These are phyloP conservation scores for Silurus glanis DNA, from an alignment of 2,113 vertebrate genomes.

Conservation along the genomic window DNA sequence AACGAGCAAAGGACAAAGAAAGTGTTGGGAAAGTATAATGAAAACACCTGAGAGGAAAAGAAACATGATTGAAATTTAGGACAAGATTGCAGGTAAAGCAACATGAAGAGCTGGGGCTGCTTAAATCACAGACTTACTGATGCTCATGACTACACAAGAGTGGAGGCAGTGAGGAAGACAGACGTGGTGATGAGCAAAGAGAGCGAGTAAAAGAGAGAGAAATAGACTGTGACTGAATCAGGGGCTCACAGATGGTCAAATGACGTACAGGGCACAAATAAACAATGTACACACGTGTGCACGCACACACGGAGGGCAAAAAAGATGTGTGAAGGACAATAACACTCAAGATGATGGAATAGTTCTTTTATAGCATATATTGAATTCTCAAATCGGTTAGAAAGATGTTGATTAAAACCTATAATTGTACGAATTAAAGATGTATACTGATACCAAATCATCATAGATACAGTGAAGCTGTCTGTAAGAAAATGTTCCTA, in stretches of 20 bases:
- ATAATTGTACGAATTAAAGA: background rate
- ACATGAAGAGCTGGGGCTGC: background rate
- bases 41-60: background rate
- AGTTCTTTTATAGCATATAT: background rate
- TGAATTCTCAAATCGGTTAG: background rate
- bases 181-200: slow-evolving; percentile 2
- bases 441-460: background rate
- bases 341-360: slow-evolving; percentile 5
- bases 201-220: background rate
- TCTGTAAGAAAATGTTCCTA: background rate
- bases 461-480: background rate
- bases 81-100: background rate
- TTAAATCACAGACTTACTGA: slow-evolving; percentile 18
- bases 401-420: background rate
- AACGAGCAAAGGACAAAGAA: background rate
- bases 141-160: background rate
- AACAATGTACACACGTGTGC: slow-evolving; percentile 46
- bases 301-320: slow-evolving; percentile 50
- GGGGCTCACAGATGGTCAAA: slow-evolving; percentile 66
- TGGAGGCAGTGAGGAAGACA: background rate
- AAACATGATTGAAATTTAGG: background rate
- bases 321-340: background rate
- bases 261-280: slow-evolving; percentile 65
- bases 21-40: background rate
- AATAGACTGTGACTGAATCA: slow-evolving; percentile 57